phyloP scores from a whole-genome alignment of 1,140 invertebrate genomes.

The Bombus balteatus region DNA sequence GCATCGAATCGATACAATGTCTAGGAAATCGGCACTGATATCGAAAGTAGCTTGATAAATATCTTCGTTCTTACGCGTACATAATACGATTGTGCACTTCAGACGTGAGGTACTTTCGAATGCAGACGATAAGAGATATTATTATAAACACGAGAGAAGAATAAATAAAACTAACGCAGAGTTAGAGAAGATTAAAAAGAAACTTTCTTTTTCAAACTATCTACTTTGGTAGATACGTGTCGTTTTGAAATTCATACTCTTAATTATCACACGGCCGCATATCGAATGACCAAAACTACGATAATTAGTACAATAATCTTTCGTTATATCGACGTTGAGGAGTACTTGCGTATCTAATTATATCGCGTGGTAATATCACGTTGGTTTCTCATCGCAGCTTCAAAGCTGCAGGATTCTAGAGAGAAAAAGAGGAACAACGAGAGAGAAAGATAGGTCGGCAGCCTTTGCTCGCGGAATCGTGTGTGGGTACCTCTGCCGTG shows the following conservation, averaged over 20 bases:
- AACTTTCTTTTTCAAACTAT: no score
- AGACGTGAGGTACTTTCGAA: not conserved
- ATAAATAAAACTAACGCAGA: no score
- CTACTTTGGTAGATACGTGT: no score
- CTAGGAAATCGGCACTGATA: not conserved
- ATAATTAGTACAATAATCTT: not conserved
- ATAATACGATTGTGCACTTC: not conserved
- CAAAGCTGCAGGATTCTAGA: slow-evolving; percentile 6
- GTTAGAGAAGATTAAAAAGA: no score
- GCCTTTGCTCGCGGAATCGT: slow-evolving; percentile 20
- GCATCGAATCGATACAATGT: no score
- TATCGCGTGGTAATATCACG: slow-evolving; percentile 19
- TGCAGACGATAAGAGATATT: not conserved
- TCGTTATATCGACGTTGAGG: not conserved
- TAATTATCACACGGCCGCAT: no score
- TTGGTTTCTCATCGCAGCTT: not conserved
- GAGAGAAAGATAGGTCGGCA: slow-evolving; percentile 41
- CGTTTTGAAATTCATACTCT: no score
- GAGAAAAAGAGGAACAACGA: not conserved
- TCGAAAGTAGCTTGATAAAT: not conserved
- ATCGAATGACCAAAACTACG: not conserved
- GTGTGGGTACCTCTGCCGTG: slow-evolving; percentile 36
- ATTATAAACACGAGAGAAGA: not conserved
- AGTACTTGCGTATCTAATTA: slow-evolving; percentile 19
- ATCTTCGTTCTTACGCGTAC: not conserved